phyloP scores from a whole-genome alignment of 2,888 invertebrate genomes.

The Melinopterus prodromus region DNA sequence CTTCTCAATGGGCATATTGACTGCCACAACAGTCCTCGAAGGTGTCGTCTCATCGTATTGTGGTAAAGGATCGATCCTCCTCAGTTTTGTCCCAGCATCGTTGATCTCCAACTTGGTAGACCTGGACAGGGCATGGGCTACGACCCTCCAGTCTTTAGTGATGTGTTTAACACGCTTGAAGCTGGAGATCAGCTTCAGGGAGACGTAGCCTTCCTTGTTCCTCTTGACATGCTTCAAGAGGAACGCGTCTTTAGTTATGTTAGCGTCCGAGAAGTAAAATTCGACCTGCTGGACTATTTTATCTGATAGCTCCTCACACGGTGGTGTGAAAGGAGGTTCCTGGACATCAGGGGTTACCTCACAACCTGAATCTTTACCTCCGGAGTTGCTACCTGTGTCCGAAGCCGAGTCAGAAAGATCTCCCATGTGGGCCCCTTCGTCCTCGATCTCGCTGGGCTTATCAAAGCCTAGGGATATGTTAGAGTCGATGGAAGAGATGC shows the following conservation, averaged over 20 bases:
- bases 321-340: constrained; percentile 72
- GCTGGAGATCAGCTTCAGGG: constrained; percentile 92
- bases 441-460: constrained; percentile 57
- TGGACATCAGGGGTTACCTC: constrained; percentile 66
- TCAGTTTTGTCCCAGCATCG: constrained; percentile 87
- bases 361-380: constrained; percentile 74
- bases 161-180: constrained; percentile 94
- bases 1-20: constrained; percentile 84
- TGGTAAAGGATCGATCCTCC: constrained; percentile 85
- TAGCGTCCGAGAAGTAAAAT: constrained; percentile 95
- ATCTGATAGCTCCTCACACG: constrained; percentile 79
- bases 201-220: constrained; percentile 96
- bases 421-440: constrained; percentile 68
- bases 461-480: constrained; percentile 68
- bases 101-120: constrained; percentile 88
- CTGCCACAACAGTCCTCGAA: constrained; percentile 89
- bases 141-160: constrained; percentile 93
- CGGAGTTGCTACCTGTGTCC: constrained; percentile 69
- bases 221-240: constrained; percentile 92
- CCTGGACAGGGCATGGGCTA: constrained; percentile 83
- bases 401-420: constrained; percentile 74
- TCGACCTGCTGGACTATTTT: constrained; percentile 90
- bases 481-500: constrained; percentile 70
- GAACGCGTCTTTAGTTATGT: constrained; percentile 95
- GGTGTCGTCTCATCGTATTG: constrained; percentile 92